These are phyloP conservation scores for Ophthalmolycus amberensis DNA, from an alignment of 2,113 vertebrate species.

Conservation along the genomic window DNA sequence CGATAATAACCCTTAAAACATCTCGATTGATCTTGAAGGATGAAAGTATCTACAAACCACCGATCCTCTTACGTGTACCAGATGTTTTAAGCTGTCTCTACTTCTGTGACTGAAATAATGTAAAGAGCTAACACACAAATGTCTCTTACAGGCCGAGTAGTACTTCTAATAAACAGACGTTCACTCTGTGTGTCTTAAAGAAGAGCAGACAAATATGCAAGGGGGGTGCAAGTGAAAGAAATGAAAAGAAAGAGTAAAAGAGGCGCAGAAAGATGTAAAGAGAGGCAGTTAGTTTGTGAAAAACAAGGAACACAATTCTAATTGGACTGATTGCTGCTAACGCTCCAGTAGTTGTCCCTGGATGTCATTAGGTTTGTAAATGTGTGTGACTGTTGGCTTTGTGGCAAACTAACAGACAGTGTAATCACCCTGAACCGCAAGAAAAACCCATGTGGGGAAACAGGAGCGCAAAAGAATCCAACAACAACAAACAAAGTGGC, in stretches of 20 bases:
- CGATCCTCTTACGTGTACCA: neutral
- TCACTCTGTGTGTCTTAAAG: neutral
- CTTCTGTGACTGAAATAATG: neutral
- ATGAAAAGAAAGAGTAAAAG: neutral
- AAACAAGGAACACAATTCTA: conserved; percentile 22
- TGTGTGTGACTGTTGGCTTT: conserved; percentile 65
- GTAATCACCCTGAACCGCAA: conserved; percentile 70
- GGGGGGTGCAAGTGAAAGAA: neutral
- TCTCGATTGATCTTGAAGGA: neutral
- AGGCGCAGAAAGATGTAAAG: neutral
- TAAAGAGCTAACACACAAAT: neutral
- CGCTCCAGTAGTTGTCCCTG: conserved; percentile 45
- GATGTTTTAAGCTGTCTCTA: too few relatives aligned
- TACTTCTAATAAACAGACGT: neutral
- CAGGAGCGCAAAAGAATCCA: conserved; percentile 32
- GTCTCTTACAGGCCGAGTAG: neutral
- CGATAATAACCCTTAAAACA: neutral
- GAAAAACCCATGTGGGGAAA: conserved; percentile 39
- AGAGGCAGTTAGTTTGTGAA: neutral
- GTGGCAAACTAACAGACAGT: conserved; percentile 75
- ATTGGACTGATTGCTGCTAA: conserved; percentile 55
- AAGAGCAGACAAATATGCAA: neutral
- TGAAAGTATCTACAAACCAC: neutral
- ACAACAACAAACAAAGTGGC: conserved; percentile 44
- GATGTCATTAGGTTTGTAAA: conserved; percentile 53